These are phyloP conservation scores for Todus mexicanus DNA, from an alignment of 2,797 vertebrate genomes.

Conservation along the genomic window DNA sequence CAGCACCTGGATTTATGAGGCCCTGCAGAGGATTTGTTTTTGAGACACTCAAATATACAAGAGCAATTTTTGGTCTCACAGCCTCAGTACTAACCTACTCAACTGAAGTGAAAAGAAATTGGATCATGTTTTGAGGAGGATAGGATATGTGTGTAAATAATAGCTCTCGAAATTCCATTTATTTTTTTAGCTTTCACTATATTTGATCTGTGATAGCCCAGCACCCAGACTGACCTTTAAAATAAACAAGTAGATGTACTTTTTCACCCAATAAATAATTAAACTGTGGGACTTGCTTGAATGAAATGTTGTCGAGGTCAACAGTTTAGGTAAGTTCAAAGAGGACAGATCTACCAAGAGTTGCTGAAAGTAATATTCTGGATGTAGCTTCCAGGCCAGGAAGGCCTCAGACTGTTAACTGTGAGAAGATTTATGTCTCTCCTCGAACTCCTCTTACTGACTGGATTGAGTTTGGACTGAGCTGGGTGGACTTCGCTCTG, in stretches of 20 bases:
- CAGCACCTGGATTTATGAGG: background rate
- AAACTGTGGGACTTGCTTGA: background rate
- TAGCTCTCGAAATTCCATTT: background rate
- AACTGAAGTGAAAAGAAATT: background rate
- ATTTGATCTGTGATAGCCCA: background rate
- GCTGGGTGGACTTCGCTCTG: background rate
- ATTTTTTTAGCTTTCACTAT: background rate
- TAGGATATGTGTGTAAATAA: background rate
- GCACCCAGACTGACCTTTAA: background rate
- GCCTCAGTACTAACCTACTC: background rate
- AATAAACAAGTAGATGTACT: background rate
- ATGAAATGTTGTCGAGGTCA: background rate
- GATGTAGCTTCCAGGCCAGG: background rate
- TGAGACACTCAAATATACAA: background rate
- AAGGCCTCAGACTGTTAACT: background rate
- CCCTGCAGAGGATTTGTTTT: background rate
- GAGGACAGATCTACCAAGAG: background rate
- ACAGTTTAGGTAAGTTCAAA: background rate
- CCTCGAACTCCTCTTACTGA: background rate
- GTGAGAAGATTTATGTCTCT: background rate
- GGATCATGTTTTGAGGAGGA: background rate
- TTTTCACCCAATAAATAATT: background rate
- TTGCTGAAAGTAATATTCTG: background rate
- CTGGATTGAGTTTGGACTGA: background rate
- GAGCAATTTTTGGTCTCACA: background rate